phyloP scores from a whole-genome alignment of 2,797 vertebrate genomes.

The Eospalax fontanierii region DNA sequence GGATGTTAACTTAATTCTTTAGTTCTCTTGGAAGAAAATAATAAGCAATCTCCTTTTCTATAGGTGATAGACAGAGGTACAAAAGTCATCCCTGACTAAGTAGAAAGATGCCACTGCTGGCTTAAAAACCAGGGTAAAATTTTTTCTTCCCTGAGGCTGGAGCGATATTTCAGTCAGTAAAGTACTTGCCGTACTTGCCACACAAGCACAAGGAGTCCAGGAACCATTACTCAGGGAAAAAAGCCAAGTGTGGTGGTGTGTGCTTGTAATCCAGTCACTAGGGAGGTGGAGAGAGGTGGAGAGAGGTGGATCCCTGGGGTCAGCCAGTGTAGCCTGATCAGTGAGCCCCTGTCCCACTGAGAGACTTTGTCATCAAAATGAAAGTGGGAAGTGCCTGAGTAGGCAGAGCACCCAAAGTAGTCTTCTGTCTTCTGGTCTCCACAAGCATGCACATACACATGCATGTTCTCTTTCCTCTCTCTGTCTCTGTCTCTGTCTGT shows the following conservation, averaged over 20 bases:
- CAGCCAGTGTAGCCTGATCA: neutral
- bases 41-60: neutral
- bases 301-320: neutral
- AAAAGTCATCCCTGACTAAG: neutral
- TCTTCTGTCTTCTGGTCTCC: neutral
- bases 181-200: too few relatives aligned
- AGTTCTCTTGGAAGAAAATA: constrained; percentile 1
- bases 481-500: too few relatives aligned
- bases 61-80: neutral
- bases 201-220: neutral
- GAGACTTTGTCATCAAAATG: neutral
- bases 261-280: neutral
- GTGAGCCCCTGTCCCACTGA: too few relatives aligned
- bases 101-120: neutral
- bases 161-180: neutral
- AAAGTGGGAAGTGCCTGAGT: neutral
- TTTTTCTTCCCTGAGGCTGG: neutral
- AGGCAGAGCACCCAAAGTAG: neutral
- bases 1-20: neutral
- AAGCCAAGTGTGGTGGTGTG: neutral
- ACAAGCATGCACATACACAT: too few relatives aligned
- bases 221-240: neutral
- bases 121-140: neutral
- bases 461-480: too few relatives aligned
- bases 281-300: neutral